Base-by-base conservation (phyloP, 1,140 invertebrate genomes). In the Caenorhabditis latens region DNA sequence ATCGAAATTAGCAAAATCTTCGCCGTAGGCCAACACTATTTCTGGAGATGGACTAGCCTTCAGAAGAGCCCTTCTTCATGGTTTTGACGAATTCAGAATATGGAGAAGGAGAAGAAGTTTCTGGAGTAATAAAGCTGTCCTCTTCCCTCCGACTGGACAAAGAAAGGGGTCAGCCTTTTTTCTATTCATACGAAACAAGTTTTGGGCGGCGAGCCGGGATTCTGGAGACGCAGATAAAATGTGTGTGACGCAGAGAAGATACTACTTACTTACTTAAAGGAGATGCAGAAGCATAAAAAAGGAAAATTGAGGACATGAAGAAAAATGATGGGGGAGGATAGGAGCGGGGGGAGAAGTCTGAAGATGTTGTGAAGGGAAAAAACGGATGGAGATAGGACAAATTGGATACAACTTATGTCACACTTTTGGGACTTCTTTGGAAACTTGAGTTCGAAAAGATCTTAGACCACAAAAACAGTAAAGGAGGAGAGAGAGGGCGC, bases 121-220 rank as follows among this genome's bases (percentile, higher is more conserved):
- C 19, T n/a, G 40, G 4, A 32, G 40, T 71, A 71, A 71, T 43
- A 71, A 46, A 71, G 65, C 43, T 16, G 40, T 46, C 4, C 43
- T 71, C 16, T 8, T 32, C 4, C 7, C 42, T n/a, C 9, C 7
- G 14, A 8, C 32, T 32, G 42, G 9, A 5, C 9, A 46, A 71
- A 16, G 42, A 7, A 71, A 19, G 16, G 42, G 40, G 4, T 19
- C 65, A 71, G 65, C 43, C 40, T 46, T 79, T 32, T 79, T 79
- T 79, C 71, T 79, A 79, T 79, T 79, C 71, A 79, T 79, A 79
- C 71, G 71, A 79, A 79, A 79, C 71, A 75, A 75, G 40, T 75
- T 79, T 79, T 14, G 16, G 65, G 46, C 16, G 8, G n/a, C 8
- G 14, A n/a, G 8, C n/a, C n/a, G n/a, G 19, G n/a, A 79, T 24